Percentiles rank a stretch among this genome's conserved stretches.
Evolutionary conservation across 2,888 invertebrate genomes (phyloP).

Genomic region (Chirona hameri): DNA sequence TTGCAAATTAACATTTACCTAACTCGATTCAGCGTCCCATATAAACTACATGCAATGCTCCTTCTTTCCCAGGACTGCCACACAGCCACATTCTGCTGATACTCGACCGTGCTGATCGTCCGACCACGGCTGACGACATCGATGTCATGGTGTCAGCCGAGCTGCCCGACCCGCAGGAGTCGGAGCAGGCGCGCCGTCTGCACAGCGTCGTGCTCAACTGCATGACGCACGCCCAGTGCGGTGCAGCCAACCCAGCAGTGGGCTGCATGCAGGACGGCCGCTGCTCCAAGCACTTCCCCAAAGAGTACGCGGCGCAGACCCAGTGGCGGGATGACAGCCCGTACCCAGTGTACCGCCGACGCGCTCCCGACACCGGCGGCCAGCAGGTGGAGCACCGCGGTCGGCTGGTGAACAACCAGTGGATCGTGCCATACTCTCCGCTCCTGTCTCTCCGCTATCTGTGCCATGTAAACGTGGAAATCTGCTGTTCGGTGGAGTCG

Average conservation of each 20-base stretch:
- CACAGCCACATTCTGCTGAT: background rate
- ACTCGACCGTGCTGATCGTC: background rate
- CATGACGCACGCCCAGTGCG: background rate
- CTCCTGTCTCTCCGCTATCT: background rate
- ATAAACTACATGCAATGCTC: no score
- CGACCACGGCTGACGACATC: background rate
- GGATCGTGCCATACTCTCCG: conserved; percentile 22
- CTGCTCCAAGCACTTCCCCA: background rate
- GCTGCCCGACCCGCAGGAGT: background rate
- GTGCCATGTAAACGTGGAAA: background rate
- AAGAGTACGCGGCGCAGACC: background rate
- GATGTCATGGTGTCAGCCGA: background rate
- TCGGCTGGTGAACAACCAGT: background rate
- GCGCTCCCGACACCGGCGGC: background rate
- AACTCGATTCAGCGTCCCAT: no score
- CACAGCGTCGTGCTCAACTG: background rate
- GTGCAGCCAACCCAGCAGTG: background rate
- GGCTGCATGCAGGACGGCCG: background rate
- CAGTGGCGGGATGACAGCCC: background rate
- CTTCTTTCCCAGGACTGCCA: background rate
- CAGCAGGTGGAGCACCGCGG: background rate
- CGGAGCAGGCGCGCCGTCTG: background rate
- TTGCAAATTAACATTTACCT: no score
- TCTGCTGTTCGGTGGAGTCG: background rate
- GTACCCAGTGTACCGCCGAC: background rate